Evolutionary conservation across 2,113 vertebrate genomes (phyloP).

Genomic region (Syrrhaptes paradoxus): DNA sequence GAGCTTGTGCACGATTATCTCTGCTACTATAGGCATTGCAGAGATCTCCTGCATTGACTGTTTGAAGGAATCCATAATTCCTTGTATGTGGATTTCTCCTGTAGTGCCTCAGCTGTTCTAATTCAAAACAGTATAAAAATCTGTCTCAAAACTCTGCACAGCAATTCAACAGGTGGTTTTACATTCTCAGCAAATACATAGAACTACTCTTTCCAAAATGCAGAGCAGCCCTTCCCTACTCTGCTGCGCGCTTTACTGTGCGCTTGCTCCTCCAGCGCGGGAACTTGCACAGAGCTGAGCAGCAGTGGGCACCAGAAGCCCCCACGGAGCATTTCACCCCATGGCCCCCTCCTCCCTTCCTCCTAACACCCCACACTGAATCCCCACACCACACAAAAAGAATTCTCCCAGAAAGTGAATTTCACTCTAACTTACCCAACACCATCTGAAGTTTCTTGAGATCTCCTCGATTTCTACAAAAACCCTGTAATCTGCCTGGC

Average conservation of each 20-base stretch:
- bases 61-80: not conserved
- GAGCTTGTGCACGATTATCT: not conserved
- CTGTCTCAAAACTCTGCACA: not conserved
- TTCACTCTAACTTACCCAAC: not conserved
- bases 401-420: not conserved
- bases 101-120: not conserved
- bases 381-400: not conserved
- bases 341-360: not conserved
- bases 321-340: not conserved
- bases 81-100: not conserved
- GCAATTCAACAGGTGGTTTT: not conserved
- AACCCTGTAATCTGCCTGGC: not conserved
- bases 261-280: not conserved
- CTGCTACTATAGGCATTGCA: accelerated
- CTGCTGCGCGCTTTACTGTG: not conserved
- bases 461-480: not conserved
- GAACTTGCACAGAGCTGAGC: not conserved
- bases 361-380: not conserved
- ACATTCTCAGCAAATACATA: not conserved
- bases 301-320: not conserved
- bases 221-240: not conserved
- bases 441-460: not conserved
- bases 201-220: not conserved
- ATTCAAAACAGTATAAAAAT: not conserved
- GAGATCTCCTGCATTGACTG: not conserved